Conservation (phyloP, 2,888 invertebrate genomes). For the Hipparchia sbordonii region DNA sequence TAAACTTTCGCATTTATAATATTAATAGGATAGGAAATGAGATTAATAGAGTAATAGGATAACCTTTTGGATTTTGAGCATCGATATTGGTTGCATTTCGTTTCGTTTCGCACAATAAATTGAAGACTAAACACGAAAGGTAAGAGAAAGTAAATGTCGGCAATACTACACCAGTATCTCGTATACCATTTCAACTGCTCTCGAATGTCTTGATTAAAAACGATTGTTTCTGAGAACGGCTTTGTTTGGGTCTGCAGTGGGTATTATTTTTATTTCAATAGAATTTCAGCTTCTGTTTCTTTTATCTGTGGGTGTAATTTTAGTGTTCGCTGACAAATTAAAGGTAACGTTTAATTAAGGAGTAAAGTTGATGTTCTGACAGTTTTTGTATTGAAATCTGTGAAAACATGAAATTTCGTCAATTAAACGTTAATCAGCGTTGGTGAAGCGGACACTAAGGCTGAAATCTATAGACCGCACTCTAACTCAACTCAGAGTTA, state of each 20-base stretch:
- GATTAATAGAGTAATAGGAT: no score
- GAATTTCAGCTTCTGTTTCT: constrained; percentile 52
- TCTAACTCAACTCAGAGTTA: no score
- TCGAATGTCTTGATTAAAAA: constrained; percentile 60
- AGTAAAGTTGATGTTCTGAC: no score
- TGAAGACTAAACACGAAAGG: constrained; percentile 29
- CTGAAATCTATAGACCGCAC: no score
- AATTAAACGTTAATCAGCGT: no score
- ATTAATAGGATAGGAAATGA: no score
- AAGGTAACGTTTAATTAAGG: no score
- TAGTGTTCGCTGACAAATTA: neutral
- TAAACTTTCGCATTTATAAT: no score
- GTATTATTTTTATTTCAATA: constrained; percentile 51
- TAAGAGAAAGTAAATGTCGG: constrained; percentile 30
- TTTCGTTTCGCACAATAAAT: constrained; percentile 20
- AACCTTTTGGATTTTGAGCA: neutral
- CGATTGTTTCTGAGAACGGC: constrained; percentile 50
- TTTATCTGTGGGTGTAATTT: constrained; percentile 24
- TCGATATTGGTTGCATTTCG: constrained; percentile 16
- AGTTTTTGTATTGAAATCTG: no score
- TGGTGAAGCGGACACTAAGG: no score
- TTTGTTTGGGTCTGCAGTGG: constrained; percentile 45
- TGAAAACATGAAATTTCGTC: no score
- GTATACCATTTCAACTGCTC: constrained; percentile 45
- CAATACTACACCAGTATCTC: constrained; percentile 38